phyloP scores from a whole-genome alignment of 2,797 vertebrate species.

The Molossus molossus region DNA sequence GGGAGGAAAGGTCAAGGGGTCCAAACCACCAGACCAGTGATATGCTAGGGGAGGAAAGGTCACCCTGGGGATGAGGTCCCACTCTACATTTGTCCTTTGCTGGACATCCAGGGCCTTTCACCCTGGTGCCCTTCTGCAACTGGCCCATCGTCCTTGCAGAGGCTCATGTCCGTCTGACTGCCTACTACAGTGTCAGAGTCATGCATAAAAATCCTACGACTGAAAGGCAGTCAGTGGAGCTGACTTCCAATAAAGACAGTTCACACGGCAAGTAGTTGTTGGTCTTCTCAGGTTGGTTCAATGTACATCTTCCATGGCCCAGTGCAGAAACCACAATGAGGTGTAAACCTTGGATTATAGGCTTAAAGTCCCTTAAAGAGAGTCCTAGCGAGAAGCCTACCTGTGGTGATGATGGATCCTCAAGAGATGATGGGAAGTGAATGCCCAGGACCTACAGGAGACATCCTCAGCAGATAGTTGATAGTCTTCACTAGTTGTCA shows the following conservation, averaged over 20 bases:
- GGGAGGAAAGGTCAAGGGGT: too few species aligned
- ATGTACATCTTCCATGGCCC: neutral
- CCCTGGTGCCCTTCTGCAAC: too few species aligned
- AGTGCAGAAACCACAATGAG: neutral
- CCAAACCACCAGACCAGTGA: too few species aligned
- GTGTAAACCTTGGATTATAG: neutral
- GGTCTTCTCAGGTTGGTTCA: neutral
- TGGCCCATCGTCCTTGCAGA: too few species aligned
- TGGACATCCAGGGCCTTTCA: too few species aligned
- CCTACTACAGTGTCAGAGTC: neutral
- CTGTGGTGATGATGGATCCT: neutral
- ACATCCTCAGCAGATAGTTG: neutral
- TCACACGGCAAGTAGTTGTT: neutral
- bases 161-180: too few species aligned
- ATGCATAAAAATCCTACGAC: neutral
- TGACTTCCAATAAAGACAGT: neutral
- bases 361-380: neutral
- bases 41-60: too few species aligned
- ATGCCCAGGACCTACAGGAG: neutral
- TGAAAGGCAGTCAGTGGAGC: neutral
- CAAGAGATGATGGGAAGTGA: neutral
- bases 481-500: neutral
- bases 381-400: neutral
- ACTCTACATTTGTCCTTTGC: too few species aligned
- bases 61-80: too few species aligned